phyloP scores from a whole-genome alignment of 2,113 vertebrate species.

The Apeltes quadracus region DNA sequence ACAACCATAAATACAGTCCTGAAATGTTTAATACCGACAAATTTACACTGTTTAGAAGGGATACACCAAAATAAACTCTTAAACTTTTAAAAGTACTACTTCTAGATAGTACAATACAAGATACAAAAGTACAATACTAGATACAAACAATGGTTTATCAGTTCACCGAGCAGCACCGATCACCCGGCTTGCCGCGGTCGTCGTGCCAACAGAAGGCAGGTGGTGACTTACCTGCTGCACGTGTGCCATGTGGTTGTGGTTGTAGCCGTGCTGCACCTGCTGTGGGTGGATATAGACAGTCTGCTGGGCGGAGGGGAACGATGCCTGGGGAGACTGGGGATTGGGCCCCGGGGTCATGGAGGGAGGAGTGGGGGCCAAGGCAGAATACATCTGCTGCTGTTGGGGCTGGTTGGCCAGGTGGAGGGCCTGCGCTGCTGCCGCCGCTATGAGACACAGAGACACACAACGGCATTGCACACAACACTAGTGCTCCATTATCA shows the following conservation, averaged over 20 bases:
- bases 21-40: not conserved
- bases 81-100: too few relatives aligned
- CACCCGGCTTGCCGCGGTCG: not conserved
- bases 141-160: too few relatives aligned
- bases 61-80: too few relatives aligned
- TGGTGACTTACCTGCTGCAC: slow-evolving; percentile 89
- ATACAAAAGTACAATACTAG: too few relatives aligned
- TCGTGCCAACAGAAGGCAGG: not conserved
- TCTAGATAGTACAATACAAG: too few relatives aligned
- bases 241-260: slow-evolving; percentile 95
- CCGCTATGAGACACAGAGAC: slow-evolving; percentile 38
- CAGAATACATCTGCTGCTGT: slow-evolving; percentile 96
- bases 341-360: slow-evolving; percentile 97
- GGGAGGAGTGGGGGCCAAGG: slow-evolving; percentile 93
- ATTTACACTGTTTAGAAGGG: too few relatives aligned
- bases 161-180: not conserved
- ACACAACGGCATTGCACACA: not conserved
- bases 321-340: slow-evolving; percentile 95
- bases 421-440: slow-evolving; percentile 86
- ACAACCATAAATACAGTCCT: not conserved
- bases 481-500: not conserved
- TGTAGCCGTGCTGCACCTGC: slow-evolving; percentile 96
- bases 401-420: slow-evolving; percentile 90
- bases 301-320: slow-evolving; percentile 93
- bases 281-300: slow-evolving; percentile 96